phyloP scores from a whole-genome alignment of 2,888 invertebrate species.

The Drosophila emarginata region DNA sequence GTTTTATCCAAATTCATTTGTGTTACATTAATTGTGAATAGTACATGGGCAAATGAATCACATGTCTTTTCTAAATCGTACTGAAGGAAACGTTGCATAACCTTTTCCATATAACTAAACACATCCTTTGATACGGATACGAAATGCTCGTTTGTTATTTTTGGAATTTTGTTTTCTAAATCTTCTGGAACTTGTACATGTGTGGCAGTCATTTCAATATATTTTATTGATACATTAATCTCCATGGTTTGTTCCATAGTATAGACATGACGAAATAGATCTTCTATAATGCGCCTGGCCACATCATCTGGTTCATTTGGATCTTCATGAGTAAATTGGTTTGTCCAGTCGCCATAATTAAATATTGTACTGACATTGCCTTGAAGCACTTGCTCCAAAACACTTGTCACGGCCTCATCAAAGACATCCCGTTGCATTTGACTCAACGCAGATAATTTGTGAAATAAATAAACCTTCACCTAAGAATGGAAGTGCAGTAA shows the following conservation, averaged over 20 bases:
- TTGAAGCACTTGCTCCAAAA: constrained; percentile 43
- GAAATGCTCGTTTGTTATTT: constrained; percentile 25
- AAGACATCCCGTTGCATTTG: constrained; percentile 38
- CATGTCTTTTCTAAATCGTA: background rate
- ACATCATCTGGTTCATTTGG: constrained; percentile 20
- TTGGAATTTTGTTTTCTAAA: background rate
- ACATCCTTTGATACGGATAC: constrained; percentile 47
- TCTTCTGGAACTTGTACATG: background rate
- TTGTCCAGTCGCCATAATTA: constrained; percentile 33
- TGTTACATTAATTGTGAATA: constrained; percentile 41
- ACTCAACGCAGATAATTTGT: constrained; percentile 43
- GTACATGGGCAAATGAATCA: constrained; percentile 13
- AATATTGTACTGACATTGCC: constrained; percentile 47
- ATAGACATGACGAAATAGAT: constrained; percentile 44
- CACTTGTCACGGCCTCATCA: constrained; percentile 44
- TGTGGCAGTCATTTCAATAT: constrained; percentile 17
- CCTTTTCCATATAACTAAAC: constrained; percentile 40
- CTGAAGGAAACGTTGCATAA: background rate
- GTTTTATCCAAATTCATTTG: constrained; percentile 39
- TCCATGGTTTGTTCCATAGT: constrained; percentile 39
- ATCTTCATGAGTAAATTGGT: background rate
- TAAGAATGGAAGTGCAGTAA: constrained; percentile 25
- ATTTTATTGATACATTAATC: constrained; percentile 40
- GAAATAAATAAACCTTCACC: constrained; percentile 60
- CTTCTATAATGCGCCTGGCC: constrained; percentile 33